Conservation (phyloP, 2,888 invertebrate species). For the Trachelus tabidus region DNA sequence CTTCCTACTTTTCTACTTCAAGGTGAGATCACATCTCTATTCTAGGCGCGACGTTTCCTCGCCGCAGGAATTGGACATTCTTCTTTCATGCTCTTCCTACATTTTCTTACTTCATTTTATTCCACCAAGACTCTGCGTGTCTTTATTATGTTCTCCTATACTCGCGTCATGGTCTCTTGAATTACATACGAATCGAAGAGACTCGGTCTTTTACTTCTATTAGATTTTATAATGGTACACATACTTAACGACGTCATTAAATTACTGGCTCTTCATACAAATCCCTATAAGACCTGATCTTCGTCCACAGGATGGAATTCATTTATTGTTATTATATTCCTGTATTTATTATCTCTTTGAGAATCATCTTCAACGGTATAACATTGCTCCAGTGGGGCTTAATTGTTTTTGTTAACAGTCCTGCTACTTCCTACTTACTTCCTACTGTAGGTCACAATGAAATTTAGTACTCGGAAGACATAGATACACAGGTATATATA, state of each 20-base stretch:
- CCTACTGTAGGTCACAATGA: background rate
- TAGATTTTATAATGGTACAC: background rate
- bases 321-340: no score
- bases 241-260: background rate
- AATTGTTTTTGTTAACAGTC: background rate
- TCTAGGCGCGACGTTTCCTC: conserved; percentile 7
- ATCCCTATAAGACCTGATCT: background rate
- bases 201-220: background rate
- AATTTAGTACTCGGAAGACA: background rate
- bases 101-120: background rate
- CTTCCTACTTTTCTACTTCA: conserved; percentile 5
- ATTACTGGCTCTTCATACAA: background rate
- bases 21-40: conserved; percentile 21
- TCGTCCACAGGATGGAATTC: background rate
- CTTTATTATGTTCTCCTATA: background rate
- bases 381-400: background rate
- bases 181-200: background rate
- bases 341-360: background rate
- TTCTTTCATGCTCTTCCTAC: background rate
- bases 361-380: background rate
- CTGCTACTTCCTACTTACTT: background rate
- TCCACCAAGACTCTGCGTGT: background rate
- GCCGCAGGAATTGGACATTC: background rate
- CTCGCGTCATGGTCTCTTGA: background rate
- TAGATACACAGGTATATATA: background rate